Conservation (phyloP, 2,113 vertebrate species). For the Sigmodon hispidus region DNA sequence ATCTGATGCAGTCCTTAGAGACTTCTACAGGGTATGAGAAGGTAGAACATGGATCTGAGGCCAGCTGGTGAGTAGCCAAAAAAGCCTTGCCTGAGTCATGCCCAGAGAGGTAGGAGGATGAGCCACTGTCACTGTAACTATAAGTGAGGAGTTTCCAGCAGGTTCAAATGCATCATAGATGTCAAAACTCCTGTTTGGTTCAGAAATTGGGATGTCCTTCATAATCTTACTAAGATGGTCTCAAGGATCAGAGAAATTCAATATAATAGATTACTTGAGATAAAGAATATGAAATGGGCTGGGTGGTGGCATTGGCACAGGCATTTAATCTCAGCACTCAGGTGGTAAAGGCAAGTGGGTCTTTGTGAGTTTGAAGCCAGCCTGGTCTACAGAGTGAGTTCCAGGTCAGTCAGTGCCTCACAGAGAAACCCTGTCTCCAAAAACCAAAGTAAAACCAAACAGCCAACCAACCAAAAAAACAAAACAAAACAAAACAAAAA, state of each 20-base stretch:
- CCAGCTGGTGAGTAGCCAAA: not conserved
- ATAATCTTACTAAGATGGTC: not conserved
- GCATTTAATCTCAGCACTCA: not conserved
- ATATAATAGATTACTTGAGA: not conserved
- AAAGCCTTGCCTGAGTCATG: not conserved
- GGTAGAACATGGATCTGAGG: not conserved
- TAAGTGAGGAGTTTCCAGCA: not conserved
- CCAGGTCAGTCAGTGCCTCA: not conserved
- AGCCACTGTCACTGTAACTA: not conserved
- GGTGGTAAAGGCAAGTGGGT: not conserved
- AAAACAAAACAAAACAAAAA: not conserved
- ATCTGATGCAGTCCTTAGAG: not conserved
- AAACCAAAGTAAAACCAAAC: not conserved
- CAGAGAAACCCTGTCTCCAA: not conserved
- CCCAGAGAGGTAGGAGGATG: not conserved
- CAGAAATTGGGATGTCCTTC: not conserved
- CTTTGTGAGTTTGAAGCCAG: not conserved
- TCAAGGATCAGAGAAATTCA: not conserved
- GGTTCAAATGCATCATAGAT: not conserved
- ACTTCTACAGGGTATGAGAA: not conserved
- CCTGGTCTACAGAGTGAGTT: not conserved
- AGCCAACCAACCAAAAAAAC: too few relatives aligned
- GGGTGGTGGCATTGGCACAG: not conserved
- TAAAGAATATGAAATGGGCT: not conserved
- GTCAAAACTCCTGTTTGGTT: not conserved